Evolutionary conservation across 2,888 invertebrate species (phyloP).

Genomic region (Cremastinae sp.): DNA sequence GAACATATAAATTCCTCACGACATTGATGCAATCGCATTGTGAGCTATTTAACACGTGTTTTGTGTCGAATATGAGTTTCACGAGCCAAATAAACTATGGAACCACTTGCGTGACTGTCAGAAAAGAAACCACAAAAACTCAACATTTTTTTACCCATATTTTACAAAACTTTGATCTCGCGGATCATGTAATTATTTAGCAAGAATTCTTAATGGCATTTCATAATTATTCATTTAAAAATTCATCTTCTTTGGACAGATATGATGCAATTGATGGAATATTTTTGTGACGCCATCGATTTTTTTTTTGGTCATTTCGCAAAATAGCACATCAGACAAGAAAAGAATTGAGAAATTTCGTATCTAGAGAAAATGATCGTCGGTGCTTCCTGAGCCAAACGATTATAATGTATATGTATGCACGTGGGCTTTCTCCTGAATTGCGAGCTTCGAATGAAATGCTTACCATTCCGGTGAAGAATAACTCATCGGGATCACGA

Average conservation of each 20-base stretch:
- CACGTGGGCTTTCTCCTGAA: conserved; percentile 53
- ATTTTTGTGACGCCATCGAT: neutral
- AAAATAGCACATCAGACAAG: neutral
- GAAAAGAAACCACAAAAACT: conserved; percentile 4
- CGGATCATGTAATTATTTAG: neutral
- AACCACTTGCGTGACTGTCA: neutral
- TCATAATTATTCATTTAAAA: no score
- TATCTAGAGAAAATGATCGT: conserved; percentile 39
- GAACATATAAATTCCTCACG: conserved; percentile 18
- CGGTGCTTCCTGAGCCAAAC: conserved; percentile 30
- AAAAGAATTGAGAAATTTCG: neutral
- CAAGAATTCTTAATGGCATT: neutral
- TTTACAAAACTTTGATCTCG: neutral
- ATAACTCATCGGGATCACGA: conserved; percentile 52
- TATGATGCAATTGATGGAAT: no score
- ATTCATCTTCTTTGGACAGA: no score
- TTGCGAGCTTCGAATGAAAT: conserved; percentile 55
- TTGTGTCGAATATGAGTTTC: conserved; percentile 26
- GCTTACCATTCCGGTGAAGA: conserved; percentile 42
- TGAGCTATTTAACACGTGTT: conserved; percentile 35
- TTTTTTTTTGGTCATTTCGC: neutral
- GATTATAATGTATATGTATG: conserved; percentile 23
- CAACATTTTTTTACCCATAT: neutral
- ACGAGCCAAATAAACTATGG: conserved; percentile 19
- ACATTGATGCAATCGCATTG: conserved; percentile 9